A percentile compares a stretch with the other conserved stretches of the same genome.
Evolutionary conservation across 2,797 vertebrate genomes (phyloP).

Genomic region (Spondyliosoma cantharus): DNA sequence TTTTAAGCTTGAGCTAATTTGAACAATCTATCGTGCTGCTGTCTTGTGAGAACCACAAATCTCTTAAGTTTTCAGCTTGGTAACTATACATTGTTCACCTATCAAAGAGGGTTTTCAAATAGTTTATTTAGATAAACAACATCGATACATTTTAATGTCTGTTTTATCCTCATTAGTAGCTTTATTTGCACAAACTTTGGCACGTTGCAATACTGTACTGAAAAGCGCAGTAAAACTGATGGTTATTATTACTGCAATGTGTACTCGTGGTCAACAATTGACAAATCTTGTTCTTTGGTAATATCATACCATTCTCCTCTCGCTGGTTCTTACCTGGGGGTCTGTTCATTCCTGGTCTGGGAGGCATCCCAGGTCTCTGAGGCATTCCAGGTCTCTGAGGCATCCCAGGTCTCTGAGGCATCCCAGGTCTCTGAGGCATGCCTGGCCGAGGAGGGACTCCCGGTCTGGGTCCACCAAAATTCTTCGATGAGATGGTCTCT

Average conservation of each 20-base stretch:
- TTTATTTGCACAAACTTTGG: background rate
- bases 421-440: conserved; percentile 82
- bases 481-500: conserved; percentile 97
- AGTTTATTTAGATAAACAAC: background rate
- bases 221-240: background rate
- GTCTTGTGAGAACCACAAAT: too few species aligned
- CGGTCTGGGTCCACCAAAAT: conserved; percentile 82
- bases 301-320: background rate
- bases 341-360: conserved; percentile 71
- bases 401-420: conserved; percentile 76
- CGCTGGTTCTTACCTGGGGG: conserved; percentile 85
- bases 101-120: too few species aligned
- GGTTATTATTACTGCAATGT: background rate
- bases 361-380: conserved; percentile 71
- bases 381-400: conserved; percentile 69
- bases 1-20: too few species aligned
- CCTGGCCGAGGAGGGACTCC: conserved; percentile 79
- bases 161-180: background rate
- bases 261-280: background rate
- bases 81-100: too few species aligned
- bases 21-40: too few species aligned
- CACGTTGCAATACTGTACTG: background rate
- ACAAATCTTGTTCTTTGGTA: background rate
- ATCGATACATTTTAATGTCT: background rate
- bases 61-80: too few species aligned